phyloP scores from a whole-genome alignment of 2,113 vertebrate species.

The Sus scrofa region DNA sequence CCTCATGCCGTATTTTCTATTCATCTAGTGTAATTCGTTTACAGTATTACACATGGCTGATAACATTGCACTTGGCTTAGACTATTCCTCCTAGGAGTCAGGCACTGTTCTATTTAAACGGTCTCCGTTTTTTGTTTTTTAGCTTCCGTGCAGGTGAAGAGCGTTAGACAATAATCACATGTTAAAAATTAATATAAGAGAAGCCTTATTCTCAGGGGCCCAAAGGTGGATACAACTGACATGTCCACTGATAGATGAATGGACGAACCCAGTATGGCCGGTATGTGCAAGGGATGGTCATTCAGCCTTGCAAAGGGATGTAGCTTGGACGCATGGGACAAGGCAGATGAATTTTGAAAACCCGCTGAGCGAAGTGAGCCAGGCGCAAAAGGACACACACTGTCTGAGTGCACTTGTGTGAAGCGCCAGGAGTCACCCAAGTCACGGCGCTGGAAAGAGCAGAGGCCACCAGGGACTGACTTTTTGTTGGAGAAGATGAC shows the following conservation, averaged over 20 bases:
- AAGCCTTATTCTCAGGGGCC: background rate
- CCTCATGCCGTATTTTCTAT: background rate
- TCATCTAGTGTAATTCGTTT: background rate
- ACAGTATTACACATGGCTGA: background rate
- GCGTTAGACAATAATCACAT: background rate
- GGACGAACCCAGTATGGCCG: background rate
- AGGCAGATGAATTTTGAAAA: background rate
- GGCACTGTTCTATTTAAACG: background rate
- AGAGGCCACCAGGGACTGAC: background rate
- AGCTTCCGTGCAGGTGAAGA: background rate
- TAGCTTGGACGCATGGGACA: background rate
- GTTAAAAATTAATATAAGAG: background rate
- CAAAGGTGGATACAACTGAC: background rate
- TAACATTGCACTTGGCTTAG: background rate
- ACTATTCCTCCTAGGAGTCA: background rate
- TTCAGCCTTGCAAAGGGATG: background rate
- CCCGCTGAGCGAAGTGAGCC: background rate
- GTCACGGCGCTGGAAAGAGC: background rate
- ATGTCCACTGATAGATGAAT: background rate
- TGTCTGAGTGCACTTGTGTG: background rate
- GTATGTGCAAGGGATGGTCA: background rate
- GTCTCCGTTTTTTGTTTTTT: background rate
- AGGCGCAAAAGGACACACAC: background rate
- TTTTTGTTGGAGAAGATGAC: slow-evolving; percentile 6
- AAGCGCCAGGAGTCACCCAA: background rate